Percentiles rank a stretch among this genome's conserved stretches.
Evolutionary conservation across 1,140 invertebrate genomes (phyloP).

Genomic region (Agrilus planipennis): DNA sequence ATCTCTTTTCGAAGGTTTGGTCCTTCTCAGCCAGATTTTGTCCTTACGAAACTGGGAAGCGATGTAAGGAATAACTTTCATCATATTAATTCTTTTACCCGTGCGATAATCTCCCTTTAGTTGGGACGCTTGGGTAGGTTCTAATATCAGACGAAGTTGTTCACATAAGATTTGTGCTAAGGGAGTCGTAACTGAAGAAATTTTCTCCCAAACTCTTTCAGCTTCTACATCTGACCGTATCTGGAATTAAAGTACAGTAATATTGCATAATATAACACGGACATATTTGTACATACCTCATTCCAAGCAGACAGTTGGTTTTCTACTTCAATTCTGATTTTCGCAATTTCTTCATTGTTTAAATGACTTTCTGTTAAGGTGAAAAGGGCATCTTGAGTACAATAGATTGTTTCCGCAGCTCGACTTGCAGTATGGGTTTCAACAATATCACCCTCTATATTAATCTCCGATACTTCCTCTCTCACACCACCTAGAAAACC

Average conservation of each 20-base stretch:
- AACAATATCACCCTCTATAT: slow-evolving; percentile 66
- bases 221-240: slow-evolving; percentile 39
- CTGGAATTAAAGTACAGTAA: slow-evolving; percentile 15
- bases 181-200: slow-evolving; percentile 46
- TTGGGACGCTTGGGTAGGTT: slow-evolving; percentile 86
- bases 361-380: slow-evolving; percentile 14
- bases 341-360: slow-evolving; percentile 22
- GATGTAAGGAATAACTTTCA: slow-evolving; percentile 95
- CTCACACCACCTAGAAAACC: slow-evolving; percentile 17
- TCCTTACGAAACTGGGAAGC: slow-evolving; percentile 98
- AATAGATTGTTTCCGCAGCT: slow-evolving; percentile 52
- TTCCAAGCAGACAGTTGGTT: slow-evolving; percentile 43
- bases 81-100: slow-evolving; percentile 96
- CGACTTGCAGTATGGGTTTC: slow-evolving; percentile 53
- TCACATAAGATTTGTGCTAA: slow-evolving; percentile 87
- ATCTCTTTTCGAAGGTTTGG: slow-evolving; percentile 88
- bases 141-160: slow-evolving; percentile 82
- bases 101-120: slow-evolving; percentile 89
- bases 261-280: slow-evolving; percentile 3
- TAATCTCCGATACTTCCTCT: slow-evolving; percentile 38
- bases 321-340: slow-evolving; percentile 38
- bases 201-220: slow-evolving; percentile 40
- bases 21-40: slow-evolving; percentile 95
- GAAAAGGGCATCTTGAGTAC: slow-evolving; percentile 29
- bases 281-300: slow-evolving; percentile 27